Conservation (phyloP, 2,113 vertebrate genomes). For the Tychaedon coryphoeus region DNA sequence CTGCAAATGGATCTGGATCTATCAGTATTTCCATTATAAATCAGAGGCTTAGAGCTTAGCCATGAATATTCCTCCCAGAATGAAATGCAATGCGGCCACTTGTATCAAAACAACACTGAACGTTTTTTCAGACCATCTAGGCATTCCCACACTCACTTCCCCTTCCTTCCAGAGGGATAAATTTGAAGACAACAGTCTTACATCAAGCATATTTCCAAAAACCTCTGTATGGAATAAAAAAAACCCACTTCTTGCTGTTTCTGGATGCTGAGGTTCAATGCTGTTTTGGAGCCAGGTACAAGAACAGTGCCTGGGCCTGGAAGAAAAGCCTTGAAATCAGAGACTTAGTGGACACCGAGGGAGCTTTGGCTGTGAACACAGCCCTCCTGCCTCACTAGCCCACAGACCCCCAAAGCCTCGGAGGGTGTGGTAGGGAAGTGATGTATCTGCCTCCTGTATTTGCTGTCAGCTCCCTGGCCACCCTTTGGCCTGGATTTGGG, state of each 20-base stretch:
- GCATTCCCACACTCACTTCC: neutral
- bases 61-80: constrained; percentile 55
- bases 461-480: neutral
- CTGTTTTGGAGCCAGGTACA: neutral
- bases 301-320: neutral
- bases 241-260: neutral
- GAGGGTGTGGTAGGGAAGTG: neutral
- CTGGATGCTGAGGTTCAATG: neutral
- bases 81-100: neutral
- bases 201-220: neutral
- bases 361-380: neutral
- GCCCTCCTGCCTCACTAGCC: neutral
- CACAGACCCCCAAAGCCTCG: neutral
- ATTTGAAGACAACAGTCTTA: neutral
- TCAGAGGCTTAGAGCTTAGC: constrained; percentile 53
- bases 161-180: neutral
- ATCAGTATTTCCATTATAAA: constrained; percentile 66
- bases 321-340: neutral
- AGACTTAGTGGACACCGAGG: fast-evolving
- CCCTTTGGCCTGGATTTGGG: neutral
- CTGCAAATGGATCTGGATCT: constrained; percentile 64
- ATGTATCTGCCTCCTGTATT: neutral
- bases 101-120: neutral
- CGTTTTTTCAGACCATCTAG: constrained; percentile 32
- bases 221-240: neutral